phyloP scores from a whole-genome alignment of 1,140 invertebrate genomes.

The Odontomachus brunneus region DNA sequence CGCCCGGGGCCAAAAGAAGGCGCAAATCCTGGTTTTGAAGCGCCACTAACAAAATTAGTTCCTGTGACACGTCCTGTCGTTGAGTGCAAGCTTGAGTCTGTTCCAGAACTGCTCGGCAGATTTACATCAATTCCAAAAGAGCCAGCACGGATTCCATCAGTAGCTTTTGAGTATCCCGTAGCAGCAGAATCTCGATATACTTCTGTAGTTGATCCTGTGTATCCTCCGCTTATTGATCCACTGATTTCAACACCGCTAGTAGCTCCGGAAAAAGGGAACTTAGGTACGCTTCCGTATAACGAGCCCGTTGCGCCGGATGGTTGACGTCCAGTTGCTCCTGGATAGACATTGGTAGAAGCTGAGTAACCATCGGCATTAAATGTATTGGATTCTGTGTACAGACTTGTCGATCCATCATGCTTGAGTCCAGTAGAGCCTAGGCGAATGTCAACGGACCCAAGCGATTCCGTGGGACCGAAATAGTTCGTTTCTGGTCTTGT shows the following conservation, averaged over 20 bases:
- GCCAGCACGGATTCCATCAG: background rate
- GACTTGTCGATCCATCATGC: background rate
- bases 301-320: background rate
- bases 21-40: background rate
- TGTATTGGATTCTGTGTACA: conserved; percentile 18
- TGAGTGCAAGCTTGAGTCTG: background rate
- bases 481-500: background rate
- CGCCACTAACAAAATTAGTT: background rate
- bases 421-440: background rate
- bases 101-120: background rate
- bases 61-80: background rate
- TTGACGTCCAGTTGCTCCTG: conserved; percentile 22
- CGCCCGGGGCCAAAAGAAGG: background rate
- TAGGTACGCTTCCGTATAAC: background rate
- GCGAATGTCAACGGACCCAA: background rate
- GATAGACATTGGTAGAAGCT: background rate
- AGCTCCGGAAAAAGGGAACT: conserved; percentile 1
- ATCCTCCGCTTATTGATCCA: conserved; percentile 7
- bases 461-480: conserved; percentile 4
- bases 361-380: conserved; percentile 18
- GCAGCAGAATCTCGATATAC: conserved; percentile 13
- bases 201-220: conserved; percentile 27
- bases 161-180: conserved; percentile 35
- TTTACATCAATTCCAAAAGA: background rate
- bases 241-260: background rate